Evolutionary conservation across 2,797 vertebrate genomes (phyloP).

Genomic region (Miopithecus talapoin): DNA sequence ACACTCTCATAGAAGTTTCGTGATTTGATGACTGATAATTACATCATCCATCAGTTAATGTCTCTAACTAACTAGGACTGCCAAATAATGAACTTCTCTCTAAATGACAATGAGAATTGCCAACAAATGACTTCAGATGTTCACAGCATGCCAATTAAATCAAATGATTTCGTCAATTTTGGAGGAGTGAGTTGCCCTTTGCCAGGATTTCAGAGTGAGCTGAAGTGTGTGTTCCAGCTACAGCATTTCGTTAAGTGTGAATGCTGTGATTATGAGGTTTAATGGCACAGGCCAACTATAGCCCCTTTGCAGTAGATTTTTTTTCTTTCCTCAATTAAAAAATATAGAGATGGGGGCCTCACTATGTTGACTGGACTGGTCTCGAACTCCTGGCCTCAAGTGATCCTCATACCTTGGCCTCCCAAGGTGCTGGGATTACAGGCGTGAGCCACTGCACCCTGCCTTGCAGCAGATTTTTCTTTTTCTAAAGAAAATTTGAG

Average conservation of each 20-base stretch:
- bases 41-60: neutral
- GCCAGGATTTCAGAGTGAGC: neutral
- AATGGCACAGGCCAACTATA: neutral
- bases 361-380: neutral
- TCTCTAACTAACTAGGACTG: constrained; percentile 32
- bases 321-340: neutral
- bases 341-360: too few relatives aligned
- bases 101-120: neutral
- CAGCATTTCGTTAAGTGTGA: neutral
- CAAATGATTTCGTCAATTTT: constrained; percentile 19
- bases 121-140: constrained; percentile 29
- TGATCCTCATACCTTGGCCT: neutral
- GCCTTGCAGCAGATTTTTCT: neutral
- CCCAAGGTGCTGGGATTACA: neutral
- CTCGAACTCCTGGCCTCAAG: neutral
- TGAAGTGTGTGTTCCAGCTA: neutral
- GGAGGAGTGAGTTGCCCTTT: neutral
- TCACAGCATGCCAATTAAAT: constrained; percentile 48
- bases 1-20: neutral
- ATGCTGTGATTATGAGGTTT: neutral
- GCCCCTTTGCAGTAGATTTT: neutral
- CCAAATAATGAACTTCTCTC: constrained; percentile 36
- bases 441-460: neutral
- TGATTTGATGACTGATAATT: constrained; percentile 28
- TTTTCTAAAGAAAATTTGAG: neutral